Conservation (phyloP, 2,888 invertebrate species). For the Axea sp. region DNA sequence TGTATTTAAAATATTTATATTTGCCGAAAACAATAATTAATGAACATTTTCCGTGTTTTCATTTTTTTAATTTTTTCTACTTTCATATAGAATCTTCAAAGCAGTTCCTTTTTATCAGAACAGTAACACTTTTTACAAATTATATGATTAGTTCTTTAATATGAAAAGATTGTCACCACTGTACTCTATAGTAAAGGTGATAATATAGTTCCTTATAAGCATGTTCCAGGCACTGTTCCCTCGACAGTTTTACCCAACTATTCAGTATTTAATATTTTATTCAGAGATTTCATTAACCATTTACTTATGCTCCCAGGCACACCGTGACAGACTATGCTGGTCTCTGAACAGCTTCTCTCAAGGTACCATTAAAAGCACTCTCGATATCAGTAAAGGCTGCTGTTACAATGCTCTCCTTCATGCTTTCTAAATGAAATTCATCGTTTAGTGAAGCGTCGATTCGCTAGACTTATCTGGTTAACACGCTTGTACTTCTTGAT, state of each 20-base stretch:
- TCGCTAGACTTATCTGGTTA: conserved; percentile 5
- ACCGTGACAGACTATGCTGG: conserved; percentile 21
- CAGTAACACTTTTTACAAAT: background rate
- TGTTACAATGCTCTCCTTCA: conserved; percentile 35
- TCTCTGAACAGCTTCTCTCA: conserved; percentile 29
- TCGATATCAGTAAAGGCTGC: conserved; percentile 29
- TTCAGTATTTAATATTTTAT: conserved; percentile 33
- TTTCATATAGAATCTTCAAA: too few relatives aligned
- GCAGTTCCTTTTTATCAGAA: conserved; percentile 12
- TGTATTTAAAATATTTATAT: too few relatives aligned
- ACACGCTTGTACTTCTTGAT: background rate
- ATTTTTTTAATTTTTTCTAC: too few relatives aligned
- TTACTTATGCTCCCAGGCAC: conserved; percentile 33
- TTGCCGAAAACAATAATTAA: too few relatives aligned
- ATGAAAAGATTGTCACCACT: conserved; percentile 27
- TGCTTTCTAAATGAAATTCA: conserved; percentile 29
- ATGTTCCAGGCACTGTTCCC: conserved; percentile 32
- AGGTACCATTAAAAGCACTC: conserved; percentile 39
- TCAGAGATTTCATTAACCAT: conserved; percentile 37
- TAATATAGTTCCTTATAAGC: conserved; percentile 13
- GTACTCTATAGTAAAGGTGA: conserved; percentile 8
- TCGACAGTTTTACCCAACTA: conserved; percentile 33
- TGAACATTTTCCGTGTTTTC: too few relatives aligned
- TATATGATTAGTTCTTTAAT: conserved; percentile 2
- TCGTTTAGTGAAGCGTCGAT: conserved; percentile 19